Percentiles rank a stretch among this genome's conserved stretches.
Evolutionary conservation across 2,113 vertebrate genomes (phyloP).

Genomic region (Apteryx mantelli): DNA sequence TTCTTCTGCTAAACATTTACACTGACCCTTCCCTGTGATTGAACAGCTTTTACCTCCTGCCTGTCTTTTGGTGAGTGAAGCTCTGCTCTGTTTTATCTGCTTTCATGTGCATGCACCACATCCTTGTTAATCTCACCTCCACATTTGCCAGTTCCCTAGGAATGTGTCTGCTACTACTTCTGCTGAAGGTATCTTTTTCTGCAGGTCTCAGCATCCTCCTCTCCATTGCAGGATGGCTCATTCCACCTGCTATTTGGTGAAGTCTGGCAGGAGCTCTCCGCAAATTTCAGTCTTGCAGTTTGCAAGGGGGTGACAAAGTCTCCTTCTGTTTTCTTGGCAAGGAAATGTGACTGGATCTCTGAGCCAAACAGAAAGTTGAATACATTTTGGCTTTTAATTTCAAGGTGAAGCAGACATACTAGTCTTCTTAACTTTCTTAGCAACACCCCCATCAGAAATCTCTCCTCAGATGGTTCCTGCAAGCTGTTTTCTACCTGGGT

Average conservation of each 20-base stretch:
- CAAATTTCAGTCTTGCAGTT: neutral
- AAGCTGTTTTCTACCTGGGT: neutral
- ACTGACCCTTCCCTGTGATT: neutral
- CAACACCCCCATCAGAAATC: neutral
- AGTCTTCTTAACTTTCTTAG: neutral
- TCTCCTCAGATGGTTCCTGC: neutral
- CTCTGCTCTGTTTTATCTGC: neutral
- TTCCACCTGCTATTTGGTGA: neutral
- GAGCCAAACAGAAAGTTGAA: neutral
- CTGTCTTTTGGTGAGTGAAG: neutral
- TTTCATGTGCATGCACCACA: neutral
- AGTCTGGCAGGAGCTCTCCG: neutral
- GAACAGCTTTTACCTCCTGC: neutral
- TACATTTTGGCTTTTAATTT: neutral
- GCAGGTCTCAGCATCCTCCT: neutral
- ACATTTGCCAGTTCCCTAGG: neutral
- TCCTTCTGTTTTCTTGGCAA: neutral
- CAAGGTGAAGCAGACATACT: neutral
- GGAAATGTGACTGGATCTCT: rapidly evolving
- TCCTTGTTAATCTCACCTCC: too few species aligned
- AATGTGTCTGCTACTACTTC: neutral
- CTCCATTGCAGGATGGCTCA: neutral
- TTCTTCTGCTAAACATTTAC: neutral
- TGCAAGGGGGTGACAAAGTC: neutral
- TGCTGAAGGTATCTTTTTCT: too few species aligned